phyloP scores from a whole-genome alignment of 1,140 invertebrate species.

The Drosophila gunungcola region DNA sequence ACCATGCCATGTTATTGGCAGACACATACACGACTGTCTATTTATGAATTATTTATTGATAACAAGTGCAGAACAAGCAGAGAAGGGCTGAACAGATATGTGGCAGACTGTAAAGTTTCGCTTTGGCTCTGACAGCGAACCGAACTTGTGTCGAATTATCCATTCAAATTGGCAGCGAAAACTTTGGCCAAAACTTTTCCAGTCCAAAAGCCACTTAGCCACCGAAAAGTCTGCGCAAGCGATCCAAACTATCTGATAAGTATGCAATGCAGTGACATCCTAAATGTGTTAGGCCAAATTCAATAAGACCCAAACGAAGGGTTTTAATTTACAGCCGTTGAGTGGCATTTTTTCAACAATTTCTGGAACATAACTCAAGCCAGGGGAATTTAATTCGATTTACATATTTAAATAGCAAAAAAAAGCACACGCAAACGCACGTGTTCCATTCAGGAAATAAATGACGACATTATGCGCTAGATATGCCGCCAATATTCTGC shows the following conservation, averaged over 20 bases:
- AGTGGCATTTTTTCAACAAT: not conserved
- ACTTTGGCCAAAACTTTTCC: slow-evolving; percentile 20
- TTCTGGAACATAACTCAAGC: not conserved
- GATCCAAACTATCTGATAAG: slow-evolving; percentile 15
- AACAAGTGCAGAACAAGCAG: slow-evolving; percentile 28
- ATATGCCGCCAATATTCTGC: slow-evolving; percentile 46
- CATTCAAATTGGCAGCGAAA: slow-evolving; percentile 33
- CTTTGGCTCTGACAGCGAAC: slow-evolving; percentile 55
- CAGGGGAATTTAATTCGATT: slow-evolving; percentile 12
- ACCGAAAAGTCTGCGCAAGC: slow-evolving; percentile 12
- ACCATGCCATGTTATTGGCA: slow-evolving; percentile 39
- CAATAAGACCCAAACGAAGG: slow-evolving; percentile 14
- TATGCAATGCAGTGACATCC: slow-evolving; percentile 28
- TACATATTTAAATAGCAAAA: slow-evolving; percentile 27
- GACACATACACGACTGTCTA: slow-evolving; percentile 20
- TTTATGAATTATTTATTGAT: slow-evolving; percentile 80
- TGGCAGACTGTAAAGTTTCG: slow-evolving; percentile 39
- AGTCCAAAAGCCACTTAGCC: slow-evolving; percentile 33
- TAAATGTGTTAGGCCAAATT: slow-evolving; percentile 7
- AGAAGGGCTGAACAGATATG: slow-evolving; percentile 1
- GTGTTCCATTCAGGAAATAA: slow-evolving; percentile 46
- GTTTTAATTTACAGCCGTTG: not conserved
- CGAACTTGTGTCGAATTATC: slow-evolving; percentile 50
- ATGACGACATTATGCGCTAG: slow-evolving; percentile 56
- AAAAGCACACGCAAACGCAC: slow-evolving; percentile 3